Conservation (phyloP, 2,888 invertebrate genomes). For the Leptura quadrifasciata region DNA sequence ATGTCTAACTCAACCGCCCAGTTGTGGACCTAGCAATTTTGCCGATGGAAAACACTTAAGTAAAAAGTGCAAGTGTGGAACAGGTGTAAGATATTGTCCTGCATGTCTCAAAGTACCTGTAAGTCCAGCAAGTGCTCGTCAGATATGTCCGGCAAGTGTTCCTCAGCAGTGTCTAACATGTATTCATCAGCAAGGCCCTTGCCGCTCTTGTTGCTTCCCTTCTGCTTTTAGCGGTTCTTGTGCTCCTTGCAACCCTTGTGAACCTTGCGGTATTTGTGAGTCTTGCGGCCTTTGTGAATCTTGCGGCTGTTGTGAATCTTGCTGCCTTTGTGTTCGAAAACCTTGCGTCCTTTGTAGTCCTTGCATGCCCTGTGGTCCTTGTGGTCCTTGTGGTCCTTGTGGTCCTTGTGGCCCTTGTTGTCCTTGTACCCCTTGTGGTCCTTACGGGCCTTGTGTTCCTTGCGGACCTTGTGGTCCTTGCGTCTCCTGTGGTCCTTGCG, state of each 20-base stretch:
- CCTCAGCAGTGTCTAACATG: background rate
- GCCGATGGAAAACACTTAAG: slow-evolving; percentile 68
- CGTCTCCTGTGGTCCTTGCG: slow-evolving; percentile 65
- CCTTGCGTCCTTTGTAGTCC: slow-evolving; percentile 30
- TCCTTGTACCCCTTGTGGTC: slow-evolving; percentile 56
- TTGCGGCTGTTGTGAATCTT: slow-evolving; percentile 61
- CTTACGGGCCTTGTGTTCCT: slow-evolving; percentile 46
- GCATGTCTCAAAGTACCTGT: slow-evolving; percentile 62
- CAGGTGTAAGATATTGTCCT: slow-evolving; percentile 69
- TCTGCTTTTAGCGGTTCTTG: too few species aligned
- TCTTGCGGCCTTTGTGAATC: slow-evolving; percentile 56
- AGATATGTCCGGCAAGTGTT: too few species aligned
- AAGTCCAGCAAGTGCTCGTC: slow-evolving; percentile 55
- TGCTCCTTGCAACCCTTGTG: too few species aligned
- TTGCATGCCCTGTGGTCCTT: background rate
- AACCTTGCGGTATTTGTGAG: too few species aligned
- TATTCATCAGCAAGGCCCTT: too few species aligned
- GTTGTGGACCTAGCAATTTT: slow-evolving; percentile 72
- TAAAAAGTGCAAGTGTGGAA: slow-evolving; percentile 51
- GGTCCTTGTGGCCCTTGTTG: slow-evolving; percentile 61
- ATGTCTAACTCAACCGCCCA: slow-evolving; percentile 73
- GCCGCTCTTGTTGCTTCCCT: slow-evolving; percentile 43
- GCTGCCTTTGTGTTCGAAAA: slow-evolving; percentile 52
- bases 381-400: slow-evolving; percentile 56
- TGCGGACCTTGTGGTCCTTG: slow-evolving; percentile 56